A percentile compares a stretch with the other conserved stretches of the same genome.
phyloP scores from a whole-genome alignment of 2,113 vertebrate species.

The Mystacornis crossleyi region DNA sequence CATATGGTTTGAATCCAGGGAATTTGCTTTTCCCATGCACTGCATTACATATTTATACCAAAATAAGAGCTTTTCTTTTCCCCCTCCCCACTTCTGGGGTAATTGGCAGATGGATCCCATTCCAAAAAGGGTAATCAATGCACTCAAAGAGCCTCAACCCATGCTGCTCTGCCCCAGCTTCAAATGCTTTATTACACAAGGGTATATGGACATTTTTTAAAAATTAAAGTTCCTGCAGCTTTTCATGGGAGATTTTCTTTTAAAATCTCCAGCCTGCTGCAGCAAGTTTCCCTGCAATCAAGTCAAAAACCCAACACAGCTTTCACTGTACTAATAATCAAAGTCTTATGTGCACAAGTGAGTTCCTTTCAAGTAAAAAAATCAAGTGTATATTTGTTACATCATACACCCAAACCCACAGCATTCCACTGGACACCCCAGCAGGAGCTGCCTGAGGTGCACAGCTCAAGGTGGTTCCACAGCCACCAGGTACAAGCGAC shows the following conservation, averaged over 20 bases:
- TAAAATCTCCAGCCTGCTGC: neutral
- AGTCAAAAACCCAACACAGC: neutral
- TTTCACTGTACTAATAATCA: neutral
- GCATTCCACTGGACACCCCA: neutral
- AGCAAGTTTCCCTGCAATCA: neutral
- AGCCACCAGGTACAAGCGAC: neutral
- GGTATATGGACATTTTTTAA: neutral
- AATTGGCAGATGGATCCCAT: conserved; percentile 51
- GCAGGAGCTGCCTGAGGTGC: neutral
- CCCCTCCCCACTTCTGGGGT: neutral
- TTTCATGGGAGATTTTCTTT: neutral
- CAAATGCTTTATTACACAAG: conserved; percentile 20
- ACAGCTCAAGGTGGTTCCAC: neutral
- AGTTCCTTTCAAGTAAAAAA: conserved; percentile 22
- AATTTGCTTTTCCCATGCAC: conserved; percentile 29
- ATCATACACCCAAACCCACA: neutral
- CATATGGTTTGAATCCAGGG: conserved; percentile 48
- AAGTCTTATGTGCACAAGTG: neutral
- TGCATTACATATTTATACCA: conserved; percentile 1
- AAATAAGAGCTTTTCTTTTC: neutral
- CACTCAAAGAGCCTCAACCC: neutral
- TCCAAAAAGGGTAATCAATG: conserved; percentile 30
- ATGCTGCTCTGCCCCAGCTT: neutral
- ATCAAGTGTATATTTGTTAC: neutral
- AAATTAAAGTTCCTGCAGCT: neutral